Percentiles rank a stretch among this genome's conserved stretches.
Evolutionary conservation across 2,113 vertebrate species (phyloP).

Genomic region (Rissa tridactyla): DNA sequence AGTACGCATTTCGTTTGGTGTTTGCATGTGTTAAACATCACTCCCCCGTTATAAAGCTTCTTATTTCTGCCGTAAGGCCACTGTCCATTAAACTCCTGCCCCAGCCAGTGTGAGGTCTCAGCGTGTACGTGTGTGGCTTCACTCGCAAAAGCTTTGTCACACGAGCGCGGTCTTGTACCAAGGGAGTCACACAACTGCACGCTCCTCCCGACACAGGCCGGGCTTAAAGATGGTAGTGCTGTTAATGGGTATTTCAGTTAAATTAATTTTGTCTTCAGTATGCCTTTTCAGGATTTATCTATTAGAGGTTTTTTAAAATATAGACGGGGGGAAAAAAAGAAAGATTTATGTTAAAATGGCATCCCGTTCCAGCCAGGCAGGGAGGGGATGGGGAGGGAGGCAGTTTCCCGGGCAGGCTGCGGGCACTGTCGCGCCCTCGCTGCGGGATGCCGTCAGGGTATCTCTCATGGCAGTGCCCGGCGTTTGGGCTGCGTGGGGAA

Average conservation of each 20-base stretch:
- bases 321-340: neutral
- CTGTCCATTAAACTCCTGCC: neutral
- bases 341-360: neutral
- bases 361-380: neutral
- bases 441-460: neutral
- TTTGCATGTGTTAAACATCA: neutral
- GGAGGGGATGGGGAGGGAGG: neutral
- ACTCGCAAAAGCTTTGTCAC: neutral
- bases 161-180: rapidly evolving
- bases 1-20: neutral
- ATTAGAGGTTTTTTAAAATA: neutral
- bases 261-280: neutral
- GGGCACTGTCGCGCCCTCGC: neutral
- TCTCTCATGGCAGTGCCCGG: neutral
- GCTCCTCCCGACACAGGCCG: neutral
- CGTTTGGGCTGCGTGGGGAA: neutral
- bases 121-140: neutral
- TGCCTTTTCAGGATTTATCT: neutral
- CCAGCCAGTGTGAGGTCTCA: neutral
- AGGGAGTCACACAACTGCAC: neutral
- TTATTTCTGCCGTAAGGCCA: neutral
- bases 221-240: neutral
- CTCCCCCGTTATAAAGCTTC: neutral
- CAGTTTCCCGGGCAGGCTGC: neutral
- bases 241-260: neutral